Evolutionary conservation across 2,888 invertebrate species (phyloP).

Genomic region (Apantesis nais): DNA sequence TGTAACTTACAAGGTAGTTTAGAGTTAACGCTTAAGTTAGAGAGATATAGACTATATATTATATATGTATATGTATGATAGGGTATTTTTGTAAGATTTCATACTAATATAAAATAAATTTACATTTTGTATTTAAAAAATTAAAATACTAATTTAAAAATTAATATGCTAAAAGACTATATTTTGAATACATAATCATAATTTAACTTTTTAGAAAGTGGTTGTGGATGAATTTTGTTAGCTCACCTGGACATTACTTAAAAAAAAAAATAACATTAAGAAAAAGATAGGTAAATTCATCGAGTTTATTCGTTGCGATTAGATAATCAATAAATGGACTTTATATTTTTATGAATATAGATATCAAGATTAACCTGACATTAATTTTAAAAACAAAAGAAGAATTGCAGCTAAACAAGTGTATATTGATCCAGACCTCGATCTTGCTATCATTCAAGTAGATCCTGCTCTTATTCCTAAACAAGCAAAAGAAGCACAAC

Average conservation of each 20-base stretch:
- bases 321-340: too few species aligned
- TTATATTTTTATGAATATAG: neutral
- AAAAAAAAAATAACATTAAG: neutral
- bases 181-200: neutral
- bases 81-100: neutral
- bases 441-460: too few species aligned
- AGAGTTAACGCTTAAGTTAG: neutral
- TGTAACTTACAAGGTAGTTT: neutral
- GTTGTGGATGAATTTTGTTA: neutral
- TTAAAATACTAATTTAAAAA: neutral
- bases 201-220: neutral
- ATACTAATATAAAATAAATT: neutral
- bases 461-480: too few species aligned
- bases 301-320: neutral
- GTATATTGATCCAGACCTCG: too few species aligned
- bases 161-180: neutral
- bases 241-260: neutral
- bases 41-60: neutral
- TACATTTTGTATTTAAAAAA: neutral
- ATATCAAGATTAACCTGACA: neutral
- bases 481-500: too few species aligned
- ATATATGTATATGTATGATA: neutral
- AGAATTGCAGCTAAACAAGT: too few species aligned
- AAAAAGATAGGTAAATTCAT: neutral
- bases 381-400: neutral